phyloP scores from a whole-genome alignment of 2,113 vertebrate species.

The Pseudopodoces humilis region DNA sequence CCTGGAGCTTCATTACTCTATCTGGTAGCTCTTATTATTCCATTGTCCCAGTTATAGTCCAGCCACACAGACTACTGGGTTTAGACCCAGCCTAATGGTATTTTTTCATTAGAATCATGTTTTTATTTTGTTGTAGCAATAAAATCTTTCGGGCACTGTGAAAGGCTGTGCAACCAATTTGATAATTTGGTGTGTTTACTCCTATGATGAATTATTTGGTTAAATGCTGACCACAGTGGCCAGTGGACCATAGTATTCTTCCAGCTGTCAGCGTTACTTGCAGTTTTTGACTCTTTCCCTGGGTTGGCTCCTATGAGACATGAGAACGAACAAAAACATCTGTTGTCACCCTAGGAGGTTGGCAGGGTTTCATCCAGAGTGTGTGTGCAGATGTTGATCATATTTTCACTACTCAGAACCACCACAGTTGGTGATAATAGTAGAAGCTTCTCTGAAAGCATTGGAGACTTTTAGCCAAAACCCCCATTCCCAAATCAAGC shows the following conservation, averaged over 20 bases:
- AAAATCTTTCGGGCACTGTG: background rate
- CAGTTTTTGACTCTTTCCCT: background rate
- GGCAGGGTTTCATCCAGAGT: background rate
- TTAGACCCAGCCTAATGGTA: background rate
- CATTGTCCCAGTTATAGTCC: background rate
- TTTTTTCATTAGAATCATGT: background rate
- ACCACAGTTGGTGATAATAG: background rate
- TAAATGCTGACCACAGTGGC: background rate
- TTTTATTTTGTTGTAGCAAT: background rate
- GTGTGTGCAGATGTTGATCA: background rate
- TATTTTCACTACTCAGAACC: background rate
- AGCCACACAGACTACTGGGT: background rate
- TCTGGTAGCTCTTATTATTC: background rate
- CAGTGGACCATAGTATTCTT: background rate
- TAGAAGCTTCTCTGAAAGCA: background rate
- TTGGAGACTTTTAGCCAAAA: background rate
- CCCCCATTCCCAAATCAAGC: accelerated
- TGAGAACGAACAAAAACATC: background rate
- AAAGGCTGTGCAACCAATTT: background rate
- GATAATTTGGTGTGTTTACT: background rate
- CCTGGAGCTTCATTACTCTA: background rate
- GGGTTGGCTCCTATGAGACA: background rate
- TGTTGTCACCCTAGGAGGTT: background rate
- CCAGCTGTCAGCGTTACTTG: background rate
- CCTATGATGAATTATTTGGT: background rate